Evolutionary conservation across 2,888 invertebrate species (phyloP).

Genomic region (Cylloceria caligata): DNA sequence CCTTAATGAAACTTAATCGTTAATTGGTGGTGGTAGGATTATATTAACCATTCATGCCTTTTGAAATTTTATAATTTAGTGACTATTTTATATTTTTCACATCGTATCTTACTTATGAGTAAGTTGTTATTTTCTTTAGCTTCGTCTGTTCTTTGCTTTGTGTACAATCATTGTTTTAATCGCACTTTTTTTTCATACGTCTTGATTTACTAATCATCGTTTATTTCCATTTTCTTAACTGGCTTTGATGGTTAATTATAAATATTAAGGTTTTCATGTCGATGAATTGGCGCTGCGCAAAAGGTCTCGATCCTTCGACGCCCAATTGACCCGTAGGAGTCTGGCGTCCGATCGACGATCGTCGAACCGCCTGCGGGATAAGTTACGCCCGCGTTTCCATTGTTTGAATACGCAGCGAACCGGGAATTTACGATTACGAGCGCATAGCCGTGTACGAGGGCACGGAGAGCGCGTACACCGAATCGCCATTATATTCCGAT

Average conservation of each 20-base stretch:
- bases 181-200: background rate
- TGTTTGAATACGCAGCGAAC: conserved; percentile 70
- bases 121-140: no score
- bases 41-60: no score
- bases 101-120: no score
- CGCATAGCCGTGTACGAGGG: conserved; percentile 12
- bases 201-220: background rate
- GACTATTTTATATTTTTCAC: no score
- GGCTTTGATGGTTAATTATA: background rate
- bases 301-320: conserved; percentile 13
- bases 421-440: conserved; percentile 74
- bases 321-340: conserved; percentile 16
- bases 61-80: no score
- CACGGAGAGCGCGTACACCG: conserved; percentile 27
- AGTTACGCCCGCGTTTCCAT: conserved; percentile 72
- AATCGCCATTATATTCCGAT: conserved; percentile 72
- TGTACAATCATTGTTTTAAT: background rate
- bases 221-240: background rate
- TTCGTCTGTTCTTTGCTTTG: no score
- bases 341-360: conserved; percentile 33
- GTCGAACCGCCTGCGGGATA: conserved; percentile 58
- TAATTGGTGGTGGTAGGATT: no score
- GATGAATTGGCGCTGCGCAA: background rate
- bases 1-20: no score
- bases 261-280: conserved; percentile 3